Base-by-base conservation (phyloP, 2,888 invertebrate genomes). In the Maniola hyperantus region DNA sequence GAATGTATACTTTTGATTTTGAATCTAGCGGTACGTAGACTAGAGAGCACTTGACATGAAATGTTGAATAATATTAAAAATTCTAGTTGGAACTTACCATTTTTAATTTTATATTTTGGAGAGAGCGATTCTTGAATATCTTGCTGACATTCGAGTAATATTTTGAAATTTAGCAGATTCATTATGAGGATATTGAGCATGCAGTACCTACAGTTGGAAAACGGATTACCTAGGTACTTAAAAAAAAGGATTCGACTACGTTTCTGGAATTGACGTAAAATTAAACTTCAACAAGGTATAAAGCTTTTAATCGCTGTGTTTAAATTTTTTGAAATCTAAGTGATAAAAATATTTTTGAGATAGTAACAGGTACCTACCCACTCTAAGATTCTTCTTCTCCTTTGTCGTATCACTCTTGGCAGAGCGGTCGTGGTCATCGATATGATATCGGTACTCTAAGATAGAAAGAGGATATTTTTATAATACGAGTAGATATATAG, bases 11-110 rank as follows among this genome's bases (percentile, higher is more conserved):
- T 46, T 59, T 48, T 59, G 59, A 59, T 46, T 58, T 59, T 33
- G 46, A 59, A 8, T 59, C 46, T 26, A 48, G 46, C 59, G 33
- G 59, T 33, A 53, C 53, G 53, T 48, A 33, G 34, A 48, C 18
- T 46, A 44, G 46, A 59, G 59, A 15, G 59, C 33, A 48, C 59
- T 59, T 33, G 15, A 34, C 46, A 34, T 34, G 34, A 46, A 59
- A 59, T 34, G 59, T 59, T 15, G 34, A 48, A 59, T 33, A 59
- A 59, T 33, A 48, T 59, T 58, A 34, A 20, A 59, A 59, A 42
- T 42, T 39, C 6, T 57, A 18, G 26, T 26, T 2, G 26, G 36
- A n/a, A n/a, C n/a, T n/a, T 55, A 34, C 53, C 6, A 13, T 15
- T 55, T 36, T 36, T 36, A 15, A 18, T 48, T 59, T 59, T 59